Percentiles rank a stretch among this genome's conserved stretches.
Conservation (phyloP, 1,140 invertebrate species). For the Polypedilum vanderplanki region DNA sequence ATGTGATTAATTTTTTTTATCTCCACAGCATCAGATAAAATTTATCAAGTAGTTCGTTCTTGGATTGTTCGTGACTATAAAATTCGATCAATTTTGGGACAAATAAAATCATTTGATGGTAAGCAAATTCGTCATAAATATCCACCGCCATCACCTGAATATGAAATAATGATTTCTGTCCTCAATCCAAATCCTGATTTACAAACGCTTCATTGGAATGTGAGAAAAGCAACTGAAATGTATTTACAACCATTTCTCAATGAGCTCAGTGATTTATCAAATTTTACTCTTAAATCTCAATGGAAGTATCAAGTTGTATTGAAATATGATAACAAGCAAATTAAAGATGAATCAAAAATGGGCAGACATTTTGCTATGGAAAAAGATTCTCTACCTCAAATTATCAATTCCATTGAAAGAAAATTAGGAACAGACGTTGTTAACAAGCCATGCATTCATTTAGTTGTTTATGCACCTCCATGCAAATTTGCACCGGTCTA, state of each 20-base stretch:
- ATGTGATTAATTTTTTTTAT: background rate
- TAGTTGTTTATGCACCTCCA: conserved; percentile 73
- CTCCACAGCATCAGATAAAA: background rate
- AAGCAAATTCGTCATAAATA: conserved; percentile 33
- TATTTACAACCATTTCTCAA: conserved; percentile 66
- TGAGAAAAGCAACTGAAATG: conserved; percentile 52
- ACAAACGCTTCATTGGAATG: conserved; percentile 60
- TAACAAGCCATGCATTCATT: conserved; percentile 71
- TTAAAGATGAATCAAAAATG: conserved; percentile 46
- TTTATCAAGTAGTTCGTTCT: background rate
- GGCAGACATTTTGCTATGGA: conserved; percentile 55
- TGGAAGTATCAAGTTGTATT: conserved; percentile 78
- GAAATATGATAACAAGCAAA: conserved; percentile 56
- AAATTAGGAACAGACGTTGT: conserved; percentile 78
- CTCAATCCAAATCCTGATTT: conserved; percentile 69
- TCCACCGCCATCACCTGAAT: conserved; percentile 47
- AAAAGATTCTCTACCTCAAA: conserved; percentile 57
- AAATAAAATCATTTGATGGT: background rate
- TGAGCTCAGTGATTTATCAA: conserved; percentile 57
- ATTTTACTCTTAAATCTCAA: conserved; percentile 77
- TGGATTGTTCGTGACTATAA: conserved; percentile 17
- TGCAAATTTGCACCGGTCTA: conserved; percentile 66
- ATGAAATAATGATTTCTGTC: conserved; percentile 69
- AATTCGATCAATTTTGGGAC: conserved; percentile 7
- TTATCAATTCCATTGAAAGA: conserved; percentile 76